Conservation (phyloP, 2,888 invertebrate species). For the Neelides folsomi region DNA sequence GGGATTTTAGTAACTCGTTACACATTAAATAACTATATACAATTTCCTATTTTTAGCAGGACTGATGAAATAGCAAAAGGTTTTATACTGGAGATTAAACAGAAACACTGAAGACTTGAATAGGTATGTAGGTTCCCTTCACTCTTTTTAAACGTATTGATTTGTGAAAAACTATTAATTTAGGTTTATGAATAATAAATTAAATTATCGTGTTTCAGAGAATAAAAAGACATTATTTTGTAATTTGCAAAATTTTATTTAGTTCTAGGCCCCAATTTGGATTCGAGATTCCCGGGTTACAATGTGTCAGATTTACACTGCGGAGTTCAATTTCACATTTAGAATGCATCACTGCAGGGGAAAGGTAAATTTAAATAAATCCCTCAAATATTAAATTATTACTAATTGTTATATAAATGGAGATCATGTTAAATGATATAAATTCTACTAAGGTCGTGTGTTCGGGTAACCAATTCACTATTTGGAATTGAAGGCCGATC, state of each 20-base stretch:
- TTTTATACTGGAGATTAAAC: too few species aligned
- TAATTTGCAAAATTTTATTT: conserved; percentile 1
- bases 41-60: too few species aligned
- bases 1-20: too few species aligned
- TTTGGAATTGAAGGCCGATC: conserved; percentile 39
- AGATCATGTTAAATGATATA: not conserved
- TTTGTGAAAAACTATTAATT: not conserved
- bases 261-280: conserved; percentile 45
- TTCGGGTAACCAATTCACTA: conserved; percentile 45
- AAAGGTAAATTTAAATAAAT: conserved; percentile 48
- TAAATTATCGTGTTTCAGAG: too few species aligned
- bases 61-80: too few species aligned
- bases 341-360: conserved; percentile 53
- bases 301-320: conserved; percentile 52
- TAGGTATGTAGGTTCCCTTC: too few species aligned
- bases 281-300: conserved; percentile 48
- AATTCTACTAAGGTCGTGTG: conserved; percentile 46
- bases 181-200: conserved; percentile 2
- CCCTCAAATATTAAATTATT: not conserved
- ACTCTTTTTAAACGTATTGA: too few species aligned
- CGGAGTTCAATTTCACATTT: conserved; percentile 50
- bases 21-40: too few species aligned
- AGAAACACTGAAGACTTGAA: too few species aligned
- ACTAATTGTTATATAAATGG: too few species aligned
- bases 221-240: too few species aligned